Percentiles rank a stretch among this genome's conserved stretches.
Conservation (phyloP, 2,797 vertebrate species). For the Brachyalestes nurse region DNA sequence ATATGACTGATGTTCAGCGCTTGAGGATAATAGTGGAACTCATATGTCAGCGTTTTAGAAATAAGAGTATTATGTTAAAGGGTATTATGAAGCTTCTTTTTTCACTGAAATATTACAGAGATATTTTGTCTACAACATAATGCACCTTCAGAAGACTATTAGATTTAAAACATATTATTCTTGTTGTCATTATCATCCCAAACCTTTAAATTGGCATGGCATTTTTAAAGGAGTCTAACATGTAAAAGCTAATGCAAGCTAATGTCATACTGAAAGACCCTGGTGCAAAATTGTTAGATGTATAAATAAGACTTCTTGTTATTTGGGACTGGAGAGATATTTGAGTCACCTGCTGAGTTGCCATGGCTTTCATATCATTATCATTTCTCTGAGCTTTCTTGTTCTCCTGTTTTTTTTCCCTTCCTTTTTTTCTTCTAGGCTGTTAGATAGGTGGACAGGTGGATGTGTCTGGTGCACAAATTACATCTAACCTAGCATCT, state of each 20-base stretch:
- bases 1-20: slow-evolving; percentile 24
- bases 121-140: background rate
- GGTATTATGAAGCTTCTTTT: slow-evolving; percentile 19
- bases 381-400: background rate
- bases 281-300: background rate
- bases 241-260: background rate
- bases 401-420: background rate
- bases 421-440: background rate
- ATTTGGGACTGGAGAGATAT: background rate
- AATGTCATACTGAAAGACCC: background rate
- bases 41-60: slow-evolving; percentile 5
- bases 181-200: background rate
- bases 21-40: background rate
- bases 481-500: slow-evolving; percentile 1
- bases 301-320: slow-evolving; percentile 3
- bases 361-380: background rate
- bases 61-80: slow-evolving; percentile 7
- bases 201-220: background rate
- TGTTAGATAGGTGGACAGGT: background rate
- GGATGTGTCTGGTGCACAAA: background rate
- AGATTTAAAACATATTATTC: too few relatives aligned
- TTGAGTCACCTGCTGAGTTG: background rate
- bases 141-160: too few relatives aligned
- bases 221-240: background rate
- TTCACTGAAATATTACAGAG: background rate